Conservation (phyloP, 2,113 vertebrate genomes). For the Hipposideros armiger region DNA sequence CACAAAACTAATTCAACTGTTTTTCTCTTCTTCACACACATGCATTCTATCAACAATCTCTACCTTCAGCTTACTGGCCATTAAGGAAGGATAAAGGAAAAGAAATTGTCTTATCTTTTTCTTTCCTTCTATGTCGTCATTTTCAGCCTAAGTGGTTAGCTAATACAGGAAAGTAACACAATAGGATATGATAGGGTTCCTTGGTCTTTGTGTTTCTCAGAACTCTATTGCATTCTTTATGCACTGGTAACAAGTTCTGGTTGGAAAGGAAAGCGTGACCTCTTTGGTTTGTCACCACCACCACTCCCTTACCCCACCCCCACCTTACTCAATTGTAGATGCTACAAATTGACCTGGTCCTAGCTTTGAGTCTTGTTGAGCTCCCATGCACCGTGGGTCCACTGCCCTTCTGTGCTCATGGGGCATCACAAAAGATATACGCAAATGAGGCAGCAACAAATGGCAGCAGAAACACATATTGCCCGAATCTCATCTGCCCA, state of each 20-base stretch:
- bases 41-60: not conserved
- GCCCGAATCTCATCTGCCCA: not conserved
- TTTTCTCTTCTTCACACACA: not conserved
- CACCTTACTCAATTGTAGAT: not conserved
- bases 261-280: constrained; percentile 29
- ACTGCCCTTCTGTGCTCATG: not conserved
- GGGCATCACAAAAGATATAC: not conserved
- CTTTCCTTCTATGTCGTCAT: constrained; percentile 9
- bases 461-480: not conserved
- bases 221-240: constrained; percentile 32
- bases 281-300: constrained; percentile 8
- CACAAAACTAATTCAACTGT: not conserved
- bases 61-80: constrained; percentile 13
- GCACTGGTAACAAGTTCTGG: not conserved
- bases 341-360: not conserved
- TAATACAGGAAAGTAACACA: constrained; percentile 33
- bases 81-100: not conserved
- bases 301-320: not conserved
- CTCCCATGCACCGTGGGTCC: not conserved
- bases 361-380: not conserved
- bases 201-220: not conserved
- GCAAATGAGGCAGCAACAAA: not conserved
- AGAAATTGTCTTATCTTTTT: not conserved
- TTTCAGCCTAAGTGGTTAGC: not conserved
- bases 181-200: not conserved